Conservation (phyloP, 2,888 invertebrate genomes). For the Lithophane socia region DNA sequence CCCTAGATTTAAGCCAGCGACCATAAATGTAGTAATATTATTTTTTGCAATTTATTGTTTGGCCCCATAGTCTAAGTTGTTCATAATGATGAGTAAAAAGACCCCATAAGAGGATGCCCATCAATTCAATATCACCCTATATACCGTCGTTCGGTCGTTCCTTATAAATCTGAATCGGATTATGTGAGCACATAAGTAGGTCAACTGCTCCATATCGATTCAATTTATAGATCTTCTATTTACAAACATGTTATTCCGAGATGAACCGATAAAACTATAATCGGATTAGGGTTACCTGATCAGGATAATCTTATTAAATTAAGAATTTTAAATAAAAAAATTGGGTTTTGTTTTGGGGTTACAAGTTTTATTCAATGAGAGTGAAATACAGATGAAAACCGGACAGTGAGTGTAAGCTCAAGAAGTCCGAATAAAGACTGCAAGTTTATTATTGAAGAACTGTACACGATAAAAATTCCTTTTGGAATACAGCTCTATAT, state of each 20-base stretch:
- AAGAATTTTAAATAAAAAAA: neutral
- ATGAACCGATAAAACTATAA: constrained; percentile 12
- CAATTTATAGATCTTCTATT: constrained; percentile 38
- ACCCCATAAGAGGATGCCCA: no score
- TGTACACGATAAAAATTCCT: constrained; percentile 1
- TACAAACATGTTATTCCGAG: constrained; percentile 15
- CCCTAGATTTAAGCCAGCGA: no score
- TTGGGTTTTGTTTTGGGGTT: neutral
- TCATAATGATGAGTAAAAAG: no score
- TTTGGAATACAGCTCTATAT: neutral
- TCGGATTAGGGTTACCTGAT: neutral
- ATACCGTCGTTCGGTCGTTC: neutral
- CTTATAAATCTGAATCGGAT: constrained; percentile 1
- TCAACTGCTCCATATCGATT: constrained; percentile 26
- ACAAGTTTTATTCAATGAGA: neutral
- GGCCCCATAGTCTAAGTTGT: no score
- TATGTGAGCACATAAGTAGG: constrained; percentile 17
- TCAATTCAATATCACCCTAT: no score
- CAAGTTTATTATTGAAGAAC: constrained; percentile 6
- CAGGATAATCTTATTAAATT: neutral
- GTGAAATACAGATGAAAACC: neutral
- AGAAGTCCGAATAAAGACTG: neutral
- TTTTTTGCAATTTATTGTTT: no score
- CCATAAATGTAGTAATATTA: no score
- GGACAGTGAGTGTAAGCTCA: neutral